These are phyloP conservation scores for Pharmacophagus antenor DNA, from an alignment of 2,888 invertebrate species.

Conservation along the genomic window DNA sequence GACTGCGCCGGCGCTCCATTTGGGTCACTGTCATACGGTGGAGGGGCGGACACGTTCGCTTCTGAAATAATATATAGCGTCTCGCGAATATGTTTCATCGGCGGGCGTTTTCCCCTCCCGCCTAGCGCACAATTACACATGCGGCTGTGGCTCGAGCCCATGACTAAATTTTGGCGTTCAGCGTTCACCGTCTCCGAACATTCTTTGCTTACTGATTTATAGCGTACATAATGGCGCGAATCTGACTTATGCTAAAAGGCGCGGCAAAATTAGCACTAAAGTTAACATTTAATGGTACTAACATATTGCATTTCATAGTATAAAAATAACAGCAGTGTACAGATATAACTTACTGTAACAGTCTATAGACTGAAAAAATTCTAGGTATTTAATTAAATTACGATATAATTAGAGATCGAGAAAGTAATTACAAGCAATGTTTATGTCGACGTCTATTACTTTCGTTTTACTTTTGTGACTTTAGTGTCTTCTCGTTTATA, in stretches of 20 bases:
- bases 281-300: not conserved
- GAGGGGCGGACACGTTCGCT: slow-evolving; percentile 71
- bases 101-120: slow-evolving; percentile 66
- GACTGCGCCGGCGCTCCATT: slow-evolving; percentile 77
- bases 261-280: not conserved
- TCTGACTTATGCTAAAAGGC: slow-evolving; percentile 9
- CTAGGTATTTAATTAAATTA: no score
- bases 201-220: slow-evolving; percentile 30
- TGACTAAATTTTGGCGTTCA: slow-evolving; percentile 53
- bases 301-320: no score
- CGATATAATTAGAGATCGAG: no score
- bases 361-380: no score
- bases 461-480: no score
- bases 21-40: slow-evolving; percentile 79
- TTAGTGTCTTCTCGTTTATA: no score
- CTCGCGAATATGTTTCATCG: slow-evolving; percentile 73
- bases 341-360: no score
- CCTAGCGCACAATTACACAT: slow-evolving; percentile 69
- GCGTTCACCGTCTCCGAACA: slow-evolving; percentile 40
- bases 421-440: no score
- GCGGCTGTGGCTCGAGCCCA: slow-evolving; percentile 50
- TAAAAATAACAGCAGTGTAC: no score
- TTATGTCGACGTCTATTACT: no score
- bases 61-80: slow-evolving; percentile 72
- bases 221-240: slow-evolving; percentile 22